phyloP scores from a whole-genome alignment of 2,888 invertebrate species.

The Sminthurinus aureus region DNA sequence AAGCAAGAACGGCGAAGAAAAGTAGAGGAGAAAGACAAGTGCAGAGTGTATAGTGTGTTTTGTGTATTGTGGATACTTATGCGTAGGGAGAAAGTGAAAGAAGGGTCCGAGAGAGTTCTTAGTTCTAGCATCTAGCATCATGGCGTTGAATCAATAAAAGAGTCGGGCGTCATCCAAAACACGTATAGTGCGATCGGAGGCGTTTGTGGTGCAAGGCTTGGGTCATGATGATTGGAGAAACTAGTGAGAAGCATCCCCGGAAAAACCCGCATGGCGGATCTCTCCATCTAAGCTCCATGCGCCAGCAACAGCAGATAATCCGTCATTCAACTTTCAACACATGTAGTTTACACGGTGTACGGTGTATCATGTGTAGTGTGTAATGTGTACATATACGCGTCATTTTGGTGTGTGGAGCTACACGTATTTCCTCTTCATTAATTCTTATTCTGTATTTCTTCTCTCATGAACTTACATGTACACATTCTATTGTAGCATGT shows the following conservation, averaged over 20 bases:
- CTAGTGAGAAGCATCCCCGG: slow-evolving; percentile 59
- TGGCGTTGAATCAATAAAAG: slow-evolving; percentile 60
- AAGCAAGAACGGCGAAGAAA: not conserved
- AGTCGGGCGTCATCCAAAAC: slow-evolving; percentile 60
- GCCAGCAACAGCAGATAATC: slow-evolving; percentile 58
- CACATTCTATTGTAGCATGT: not conserved
- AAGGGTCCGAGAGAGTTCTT: slow-evolving; percentile 20
- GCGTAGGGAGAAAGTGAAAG: slow-evolving; percentile 9
- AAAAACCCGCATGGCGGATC: slow-evolving; percentile 60
- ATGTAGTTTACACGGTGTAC: slow-evolving; percentile 33
- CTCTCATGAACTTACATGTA: not conserved
- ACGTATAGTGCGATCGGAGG: slow-evolving; percentile 60
- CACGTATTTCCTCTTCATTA: slow-evolving; percentile 22
- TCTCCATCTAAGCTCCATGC: slow-evolving; percentile 56
- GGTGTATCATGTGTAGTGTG: not conserved
- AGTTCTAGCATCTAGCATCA: slow-evolving; percentile 49
- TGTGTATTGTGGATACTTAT: slow-evolving; percentile 4
- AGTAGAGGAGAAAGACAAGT: slow-evolving; percentile 7
- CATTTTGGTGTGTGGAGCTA: not conserved
- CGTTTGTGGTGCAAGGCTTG: slow-evolving; percentile 58
- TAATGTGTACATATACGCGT: not conserved
- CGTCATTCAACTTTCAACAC: slow-evolving; percentile 34
- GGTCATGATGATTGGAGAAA: slow-evolving; percentile 60
- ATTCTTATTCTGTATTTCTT: slow-evolving; percentile 15
- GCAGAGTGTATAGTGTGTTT: slow-evolving; percentile 33